These are phyloP conservation scores for Lacanobia wlatinum DNA, from an alignment of 2,888 invertebrate genomes.

Conservation along the genomic window DNA sequence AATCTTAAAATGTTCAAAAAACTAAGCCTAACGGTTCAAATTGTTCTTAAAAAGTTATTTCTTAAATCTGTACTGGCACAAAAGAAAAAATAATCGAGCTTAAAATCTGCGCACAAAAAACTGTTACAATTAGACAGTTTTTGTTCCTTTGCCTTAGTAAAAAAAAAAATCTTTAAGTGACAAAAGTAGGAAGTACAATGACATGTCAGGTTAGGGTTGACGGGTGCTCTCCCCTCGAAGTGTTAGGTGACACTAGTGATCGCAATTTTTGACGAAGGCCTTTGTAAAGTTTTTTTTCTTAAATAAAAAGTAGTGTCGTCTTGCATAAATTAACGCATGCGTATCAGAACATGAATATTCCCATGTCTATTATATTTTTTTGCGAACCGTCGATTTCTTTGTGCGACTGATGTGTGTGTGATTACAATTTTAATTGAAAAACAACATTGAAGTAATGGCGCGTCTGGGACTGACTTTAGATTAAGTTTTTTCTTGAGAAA, in stretches of 20 bases:
- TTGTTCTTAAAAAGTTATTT: conserved; percentile 69
- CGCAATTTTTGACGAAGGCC: conserved; percentile 87
- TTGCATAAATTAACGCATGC: conserved; percentile 89
- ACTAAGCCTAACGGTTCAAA: conserved; percentile 72
- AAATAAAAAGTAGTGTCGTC: conserved; percentile 80
- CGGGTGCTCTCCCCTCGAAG: conserved; percentile 82
- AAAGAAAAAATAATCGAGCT: conserved; percentile 88
- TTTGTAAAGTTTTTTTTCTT: conserved; percentile 80
- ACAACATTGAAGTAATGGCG: conserved; percentile 59
- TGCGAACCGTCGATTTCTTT: conserved; percentile 60
- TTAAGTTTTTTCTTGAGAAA: conserved; percentile 47
- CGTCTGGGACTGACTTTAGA: conserved; percentile 42
- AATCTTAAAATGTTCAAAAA: conserved; percentile 52
- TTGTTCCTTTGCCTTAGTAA: conserved; percentile 84
- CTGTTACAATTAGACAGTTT: conserved; percentile 90
- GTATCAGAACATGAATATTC: conserved; percentile 88
- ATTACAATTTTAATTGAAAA: conserved; percentile 72
- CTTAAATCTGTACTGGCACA: conserved; percentile 73
- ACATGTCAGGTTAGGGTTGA: conserved; percentile 88
- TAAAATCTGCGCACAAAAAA: conserved; percentile 87
- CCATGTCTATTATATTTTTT: conserved; percentile 83
- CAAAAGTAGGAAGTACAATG: conserved; percentile 88
- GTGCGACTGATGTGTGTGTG: conserved; percentile 63
- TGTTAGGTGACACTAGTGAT: conserved; percentile 87
- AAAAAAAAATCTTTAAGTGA: conserved; percentile 86